Evolutionary conservation across 2,888 invertebrate species (phyloP).

Genomic region (Agrochola lota): DNA sequence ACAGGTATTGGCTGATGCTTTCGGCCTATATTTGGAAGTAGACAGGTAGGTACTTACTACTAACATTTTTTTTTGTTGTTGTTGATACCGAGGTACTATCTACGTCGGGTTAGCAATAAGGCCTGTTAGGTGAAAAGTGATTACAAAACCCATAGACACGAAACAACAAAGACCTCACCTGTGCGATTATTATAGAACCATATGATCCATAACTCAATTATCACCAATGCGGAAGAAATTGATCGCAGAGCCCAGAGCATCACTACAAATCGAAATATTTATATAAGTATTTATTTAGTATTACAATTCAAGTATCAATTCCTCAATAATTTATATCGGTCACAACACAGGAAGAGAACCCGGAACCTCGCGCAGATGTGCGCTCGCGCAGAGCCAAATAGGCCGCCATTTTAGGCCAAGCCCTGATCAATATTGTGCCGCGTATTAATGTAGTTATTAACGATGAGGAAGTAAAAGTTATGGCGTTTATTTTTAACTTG

Average conservation of each 20-base stretch:
- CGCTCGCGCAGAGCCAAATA: constrained; percentile 59
- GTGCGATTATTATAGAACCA: no score
- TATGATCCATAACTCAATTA: neutral
- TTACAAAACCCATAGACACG: no score
- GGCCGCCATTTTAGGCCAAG: constrained; percentile 54
- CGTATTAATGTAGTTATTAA: constrained; percentile 50
- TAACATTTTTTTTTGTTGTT: no score
- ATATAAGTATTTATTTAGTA: constrained; percentile 2
- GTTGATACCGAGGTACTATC: no score
- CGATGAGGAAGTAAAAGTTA: constrained; percentile 47
- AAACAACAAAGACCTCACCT: no score
- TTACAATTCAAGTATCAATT: constrained; percentile 23
- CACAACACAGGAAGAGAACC: constrained; percentile 64
- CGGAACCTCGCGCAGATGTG: constrained; percentile 66
- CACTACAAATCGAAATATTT: constrained; percentile 16
- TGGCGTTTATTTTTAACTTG: constrained; percentile 23
- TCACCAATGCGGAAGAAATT: neutral
- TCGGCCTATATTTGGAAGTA: no score
- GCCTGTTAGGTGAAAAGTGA: no score
- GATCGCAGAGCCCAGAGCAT: neutral
- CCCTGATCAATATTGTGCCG: constrained; percentile 49
- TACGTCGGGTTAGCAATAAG: no score
- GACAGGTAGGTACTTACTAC: no score
- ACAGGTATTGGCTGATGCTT: no score
- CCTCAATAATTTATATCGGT: constrained; percentile 50